Evolutionary conservation across 2,797 vertebrate species (phyloP).

Genomic region (Ctenopoma kingsleyae): DNA sequence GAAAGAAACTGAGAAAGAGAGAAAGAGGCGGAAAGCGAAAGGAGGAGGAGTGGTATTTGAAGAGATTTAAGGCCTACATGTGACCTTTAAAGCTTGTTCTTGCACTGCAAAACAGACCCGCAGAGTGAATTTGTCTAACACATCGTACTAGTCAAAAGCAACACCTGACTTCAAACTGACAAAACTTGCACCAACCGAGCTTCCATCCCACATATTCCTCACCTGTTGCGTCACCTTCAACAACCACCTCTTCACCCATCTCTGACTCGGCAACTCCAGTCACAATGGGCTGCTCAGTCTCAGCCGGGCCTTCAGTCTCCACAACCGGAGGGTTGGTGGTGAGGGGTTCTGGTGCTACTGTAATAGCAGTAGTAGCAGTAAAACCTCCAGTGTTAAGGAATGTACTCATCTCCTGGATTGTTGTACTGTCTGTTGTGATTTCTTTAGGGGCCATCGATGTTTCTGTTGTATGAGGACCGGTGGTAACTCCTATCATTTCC

Average conservation of each 20-base stretch:
- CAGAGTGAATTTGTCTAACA: background rate
- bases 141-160: background rate
- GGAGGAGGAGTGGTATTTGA: too few species aligned
- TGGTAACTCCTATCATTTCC: background rate
- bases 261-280: fast-evolving
- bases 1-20: background rate
- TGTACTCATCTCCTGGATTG: background rate
- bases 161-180: conserved; percentile 3
- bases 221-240: conserved; percentile 51
- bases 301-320: background rate
- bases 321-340: background rate
- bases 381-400: background rate
- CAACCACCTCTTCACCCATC: background rate
- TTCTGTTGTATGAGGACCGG: background rate
- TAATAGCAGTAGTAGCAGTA: background rate
- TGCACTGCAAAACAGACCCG: background rate
- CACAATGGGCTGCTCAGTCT: background rate
- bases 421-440: background rate
- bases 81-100: background rate
- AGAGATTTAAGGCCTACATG: background rate
- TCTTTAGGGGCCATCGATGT: background rate
- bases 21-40: background rate
- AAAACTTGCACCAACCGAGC: background rate
- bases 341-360: background rate
- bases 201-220: conserved; percentile 25